Base-by-base conservation (phyloP, 2,888 invertebrate species). In the Drosophila cyrtoloma region DNA sequence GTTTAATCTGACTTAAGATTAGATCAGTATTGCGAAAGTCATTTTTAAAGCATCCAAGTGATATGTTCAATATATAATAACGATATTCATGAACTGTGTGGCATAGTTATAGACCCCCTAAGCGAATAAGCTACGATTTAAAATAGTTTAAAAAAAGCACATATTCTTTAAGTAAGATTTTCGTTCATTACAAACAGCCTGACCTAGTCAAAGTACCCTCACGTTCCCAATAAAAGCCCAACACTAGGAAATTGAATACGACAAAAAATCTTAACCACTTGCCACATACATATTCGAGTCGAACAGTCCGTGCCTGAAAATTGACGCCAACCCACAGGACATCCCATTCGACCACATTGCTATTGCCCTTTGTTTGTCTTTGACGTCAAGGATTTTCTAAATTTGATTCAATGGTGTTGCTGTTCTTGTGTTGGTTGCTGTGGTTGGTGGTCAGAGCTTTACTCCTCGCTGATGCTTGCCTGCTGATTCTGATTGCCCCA, bases 251-350 rank as follows among this genome's bases (percentile, higher is more conserved):
- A 86, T 86, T 84, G 89, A 89, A 86, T 88, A 90, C 90, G 88
- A 82, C 79, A 86, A 90, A 90, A 91, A 90, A 90, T 90, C 86
- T 88, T 81, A 91, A 90, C 88, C 86, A 83, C 85, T 85, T 77
- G 73, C 84, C 76, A 84, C 84, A 84, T 76, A 73, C 58, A 70
- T 56, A 77, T 57, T 16, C 69, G 76, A 57, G 37, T 62, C 14
- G 39, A 65, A 64, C 59, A 67, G 57, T 51, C 57, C 53, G 44
- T 37, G 50, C 33, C 59, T 30, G 59, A 65, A 69, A 84, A 79
- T 87, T 80, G 78, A 81, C 84, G 76, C 62, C 73, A 58, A 42
- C 47, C 75, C 63, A 71, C 28, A 58, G 53, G 59, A 53, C 58
- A 58, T 59, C 62, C 47, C 47, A 53, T 56, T 35, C 61, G 33